These are phyloP conservation scores for Drosophila carrolli DNA, from an alignment of 1,140 invertebrate genomes.

Conservation along the genomic window DNA sequence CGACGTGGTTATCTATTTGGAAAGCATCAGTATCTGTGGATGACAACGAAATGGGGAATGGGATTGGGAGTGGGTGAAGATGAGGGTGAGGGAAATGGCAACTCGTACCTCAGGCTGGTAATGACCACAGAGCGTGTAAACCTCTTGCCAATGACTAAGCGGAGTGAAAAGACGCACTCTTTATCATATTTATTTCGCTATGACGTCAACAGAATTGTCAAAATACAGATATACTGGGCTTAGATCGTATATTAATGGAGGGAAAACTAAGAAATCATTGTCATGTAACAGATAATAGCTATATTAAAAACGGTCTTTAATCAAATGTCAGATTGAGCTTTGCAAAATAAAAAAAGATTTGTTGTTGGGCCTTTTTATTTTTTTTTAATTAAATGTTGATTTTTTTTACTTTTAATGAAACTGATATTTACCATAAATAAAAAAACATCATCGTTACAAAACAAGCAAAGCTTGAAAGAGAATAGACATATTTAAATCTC, in stretches of 20 bases:
- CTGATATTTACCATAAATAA: too few relatives aligned
- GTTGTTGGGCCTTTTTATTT: too few relatives aligned
- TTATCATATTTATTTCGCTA: slow-evolving; percentile 30
- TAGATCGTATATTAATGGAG: slow-evolving; percentile 11
- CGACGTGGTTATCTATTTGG: slow-evolving; percentile 34
- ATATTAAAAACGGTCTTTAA: slow-evolving; percentile 8
- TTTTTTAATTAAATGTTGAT: too few relatives aligned
- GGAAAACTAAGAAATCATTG: slow-evolving; percentile 22
- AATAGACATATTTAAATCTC: too few relatives aligned
- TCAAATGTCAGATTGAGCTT: neutral
- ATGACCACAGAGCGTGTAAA: slow-evolving; percentile 40
- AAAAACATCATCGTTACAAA: too few relatives aligned
- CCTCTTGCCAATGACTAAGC: slow-evolving; percentile 40
- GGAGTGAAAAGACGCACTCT: slow-evolving; percentile 19
- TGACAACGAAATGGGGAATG: slow-evolving; percentile 13
- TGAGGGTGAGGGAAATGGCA: neutral
- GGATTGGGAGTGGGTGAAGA: slow-evolving; percentile 4
- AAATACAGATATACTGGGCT: slow-evolving; percentile 12
- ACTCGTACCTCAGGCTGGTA: slow-evolving; percentile 31
- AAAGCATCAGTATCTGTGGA: slow-evolving; percentile 27
- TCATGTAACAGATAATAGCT: slow-evolving; percentile 14
- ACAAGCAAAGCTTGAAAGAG: too few relatives aligned
- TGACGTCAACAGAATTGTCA: slow-evolving; percentile 40
- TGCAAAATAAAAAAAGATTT: too few relatives aligned
- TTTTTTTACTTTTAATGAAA: too few relatives aligned